phyloP scores from a whole-genome alignment of 2,797 vertebrate species.

The Tragelaphus eurycerus region DNA sequence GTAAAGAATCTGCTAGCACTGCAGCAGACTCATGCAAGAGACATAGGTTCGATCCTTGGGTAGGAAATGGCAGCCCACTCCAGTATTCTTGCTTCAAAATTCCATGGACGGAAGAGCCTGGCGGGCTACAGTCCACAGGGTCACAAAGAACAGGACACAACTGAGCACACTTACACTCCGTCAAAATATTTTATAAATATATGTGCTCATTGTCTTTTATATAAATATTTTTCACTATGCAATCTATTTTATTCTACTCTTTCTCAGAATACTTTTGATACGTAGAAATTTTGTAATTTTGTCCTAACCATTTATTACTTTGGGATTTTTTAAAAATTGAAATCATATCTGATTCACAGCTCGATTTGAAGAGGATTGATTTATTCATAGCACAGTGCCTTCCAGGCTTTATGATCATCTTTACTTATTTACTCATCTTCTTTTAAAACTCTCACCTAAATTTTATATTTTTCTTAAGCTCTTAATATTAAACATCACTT shows the following conservation, averaged over 20 bases:
- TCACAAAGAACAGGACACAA: fast-evolving
- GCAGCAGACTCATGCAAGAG: not conserved
- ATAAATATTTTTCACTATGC: not conserved
- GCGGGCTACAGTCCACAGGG: not conserved
- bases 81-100: not conserved
- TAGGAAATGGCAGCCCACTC: not conserved
- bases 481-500: not conserved
- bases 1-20: not conserved
- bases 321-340: not conserved
- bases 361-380: not conserved
- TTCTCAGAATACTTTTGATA: not conserved
- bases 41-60: not conserved
- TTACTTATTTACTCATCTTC: not conserved
- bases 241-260: not conserved
- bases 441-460: not conserved
- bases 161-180: not conserved
- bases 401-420: not conserved
- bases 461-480: not conserved
- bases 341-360: not conserved
- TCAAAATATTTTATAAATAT: not conserved
- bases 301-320: not conserved
- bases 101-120: not conserved
- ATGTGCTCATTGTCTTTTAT: not conserved
- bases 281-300: slow-evolving; percentile 6
- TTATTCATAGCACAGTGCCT: not conserved